A percentile compares a stretch with the other conserved stretches of the same genome.
phyloP scores from a whole-genome alignment of 2,113 vertebrate genomes.

The Psophia crepitans region DNA sequence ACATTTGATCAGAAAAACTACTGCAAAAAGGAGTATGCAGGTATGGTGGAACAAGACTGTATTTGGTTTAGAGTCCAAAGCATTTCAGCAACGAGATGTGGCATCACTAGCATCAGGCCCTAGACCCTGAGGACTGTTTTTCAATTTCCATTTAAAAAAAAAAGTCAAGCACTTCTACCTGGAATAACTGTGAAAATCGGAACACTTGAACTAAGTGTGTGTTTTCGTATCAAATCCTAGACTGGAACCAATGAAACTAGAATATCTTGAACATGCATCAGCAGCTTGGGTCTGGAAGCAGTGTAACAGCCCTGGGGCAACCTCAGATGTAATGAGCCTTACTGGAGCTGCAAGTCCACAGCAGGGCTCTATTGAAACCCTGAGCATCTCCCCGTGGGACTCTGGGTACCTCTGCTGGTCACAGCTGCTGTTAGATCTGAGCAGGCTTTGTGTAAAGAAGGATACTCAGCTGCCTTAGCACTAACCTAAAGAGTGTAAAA shows the following conservation, averaged over 20 bases:
- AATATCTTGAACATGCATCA: neutral
- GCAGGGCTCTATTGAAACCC: neutral
- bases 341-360: accelerated
- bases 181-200: neutral
- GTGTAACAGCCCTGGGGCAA: neutral
- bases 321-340: neutral
- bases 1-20: neutral
- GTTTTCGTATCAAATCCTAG: neutral
- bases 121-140: neutral
- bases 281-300: neutral
- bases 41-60: neutral
- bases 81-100: neutral
- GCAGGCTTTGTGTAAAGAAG: neutral
- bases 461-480: neutral
- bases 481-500: neutral
- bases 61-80: neutral
- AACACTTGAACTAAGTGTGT: neutral
- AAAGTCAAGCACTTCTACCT: neutral
- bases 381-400: neutral
- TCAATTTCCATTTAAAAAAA: neutral
- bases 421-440: neutral
- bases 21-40: neutral
- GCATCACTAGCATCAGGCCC: neutral
- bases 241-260: neutral
- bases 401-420: neutral